Evolutionary conservation across 2,888 invertebrate species (phyloP).

Genomic region (Epistrophella euchroma): DNA sequence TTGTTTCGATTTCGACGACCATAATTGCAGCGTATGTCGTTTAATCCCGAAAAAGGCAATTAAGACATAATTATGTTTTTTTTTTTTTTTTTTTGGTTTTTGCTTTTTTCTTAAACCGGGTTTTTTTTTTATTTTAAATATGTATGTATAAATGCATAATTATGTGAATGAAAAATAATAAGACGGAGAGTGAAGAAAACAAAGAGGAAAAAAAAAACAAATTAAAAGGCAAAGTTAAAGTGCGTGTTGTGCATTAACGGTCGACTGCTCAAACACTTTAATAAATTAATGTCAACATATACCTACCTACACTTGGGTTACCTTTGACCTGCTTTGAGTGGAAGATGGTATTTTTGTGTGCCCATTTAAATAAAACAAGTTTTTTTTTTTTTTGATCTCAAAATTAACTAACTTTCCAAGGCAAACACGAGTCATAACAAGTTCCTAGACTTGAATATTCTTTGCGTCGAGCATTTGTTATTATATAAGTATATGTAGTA

Average conservation of each 20-base stretch:
- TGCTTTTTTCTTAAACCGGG: not conserved
- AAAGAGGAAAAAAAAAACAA: not conserved
- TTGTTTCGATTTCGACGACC: not conserved
- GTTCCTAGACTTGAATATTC: conserved; percentile 5
- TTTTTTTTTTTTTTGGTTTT: not conserved
- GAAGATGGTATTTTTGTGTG: conserved; percentile 13
- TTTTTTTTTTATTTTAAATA: not conserved
- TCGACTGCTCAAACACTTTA: conserved; percentile 8
- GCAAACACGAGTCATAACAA: conserved; percentile 15
- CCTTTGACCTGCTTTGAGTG: conserved; percentile 44
- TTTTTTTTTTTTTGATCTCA: conserved; percentile 3
- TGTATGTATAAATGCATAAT: not conserved
- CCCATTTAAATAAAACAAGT: conserved; percentile 12
- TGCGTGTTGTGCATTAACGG: conserved; percentile 43
- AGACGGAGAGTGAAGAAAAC: not conserved
- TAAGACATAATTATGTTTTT: conserved; percentile 11
- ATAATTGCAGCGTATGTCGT: conserved; percentile 11
- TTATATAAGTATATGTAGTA: conserved; percentile 8
- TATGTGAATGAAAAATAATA: conserved; percentile 26
- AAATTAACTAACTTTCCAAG: conserved; percentile 21
- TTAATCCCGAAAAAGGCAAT: conserved; percentile 19
- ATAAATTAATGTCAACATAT: conserved; percentile 8
- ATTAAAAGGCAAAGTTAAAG: conserved; percentile 7
- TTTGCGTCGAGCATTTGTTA: not conserved
- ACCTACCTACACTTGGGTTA: not conserved